Conservation (phyloP, 1,140 invertebrate genomes). For the Trachelipus rathkii region DNA sequence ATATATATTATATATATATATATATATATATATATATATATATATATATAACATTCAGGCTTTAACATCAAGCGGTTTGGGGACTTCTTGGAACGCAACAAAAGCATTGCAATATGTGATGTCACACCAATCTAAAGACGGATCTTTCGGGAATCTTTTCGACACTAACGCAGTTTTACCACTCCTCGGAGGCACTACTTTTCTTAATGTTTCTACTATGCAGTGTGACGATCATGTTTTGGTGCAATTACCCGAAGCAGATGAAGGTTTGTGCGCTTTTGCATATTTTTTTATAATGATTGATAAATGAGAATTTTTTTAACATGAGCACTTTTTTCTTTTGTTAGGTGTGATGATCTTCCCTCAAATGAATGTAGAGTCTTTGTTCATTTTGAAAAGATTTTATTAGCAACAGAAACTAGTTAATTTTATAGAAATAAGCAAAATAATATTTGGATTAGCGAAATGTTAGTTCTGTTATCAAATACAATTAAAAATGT, state of each 20-base stretch:
- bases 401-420: too few relatives aligned
- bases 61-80: conserved; percentile 57
- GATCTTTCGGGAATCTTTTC: conserved; percentile 68
- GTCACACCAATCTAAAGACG: conserved; percentile 66
- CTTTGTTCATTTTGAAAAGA: too few relatives aligned
- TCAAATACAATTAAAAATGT: too few relatives aligned
- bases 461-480: too few relatives aligned
- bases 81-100: conserved; percentile 66
- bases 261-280: too few relatives aligned
- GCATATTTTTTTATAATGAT: too few relatives aligned
- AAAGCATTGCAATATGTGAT: conserved; percentile 67
- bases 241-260: neutral
- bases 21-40: conserved; percentile 17
- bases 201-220: conserved; percentile 26
- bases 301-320: too few relatives aligned
- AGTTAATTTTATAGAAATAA: too few relatives aligned
- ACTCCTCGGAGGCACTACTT: conserved; percentile 50
- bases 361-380: too few relatives aligned
- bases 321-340: too few relatives aligned
- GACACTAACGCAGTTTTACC: conserved; percentile 70
- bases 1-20: conserved; percentile 12
- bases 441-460: too few relatives aligned
- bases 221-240: neutral
- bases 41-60: conserved; percentile 55
- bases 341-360: too few relatives aligned